These are phyloP conservation scores for Alectoris magna DNA, from an alignment of 2,797 vertebrate genomes.

Conservation along the genomic window DNA sequence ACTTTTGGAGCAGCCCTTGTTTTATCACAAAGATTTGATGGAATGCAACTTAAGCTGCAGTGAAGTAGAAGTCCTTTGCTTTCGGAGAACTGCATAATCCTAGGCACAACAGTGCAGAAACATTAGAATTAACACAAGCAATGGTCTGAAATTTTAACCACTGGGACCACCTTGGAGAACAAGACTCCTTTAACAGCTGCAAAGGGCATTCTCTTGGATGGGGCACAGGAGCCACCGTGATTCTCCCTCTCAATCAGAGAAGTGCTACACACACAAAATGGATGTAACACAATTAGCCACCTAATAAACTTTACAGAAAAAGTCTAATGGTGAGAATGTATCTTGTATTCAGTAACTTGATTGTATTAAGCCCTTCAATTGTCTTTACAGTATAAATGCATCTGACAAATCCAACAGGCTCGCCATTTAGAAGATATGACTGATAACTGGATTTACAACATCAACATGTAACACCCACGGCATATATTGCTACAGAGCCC, in stretches of 20 bases:
- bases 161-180: neutral
- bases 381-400: neutral
- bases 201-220: neutral
- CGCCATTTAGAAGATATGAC: neutral
- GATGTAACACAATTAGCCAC: neutral
- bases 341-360: neutral
- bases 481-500: conserved; percentile 7
- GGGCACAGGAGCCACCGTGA: neutral
- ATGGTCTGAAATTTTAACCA: neutral
- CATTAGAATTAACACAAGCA: rapidly evolving
- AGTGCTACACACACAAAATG: neutral
- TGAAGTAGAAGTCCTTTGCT: neutral
- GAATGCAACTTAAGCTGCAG: neutral
- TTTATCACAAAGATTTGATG: neutral
- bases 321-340: neutral
- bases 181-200: neutral
- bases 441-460: neutral
- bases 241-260: neutral
- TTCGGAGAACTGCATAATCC: neutral
- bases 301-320: neutral
- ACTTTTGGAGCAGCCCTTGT: neutral
- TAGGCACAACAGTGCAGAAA: neutral
- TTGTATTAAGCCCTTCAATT: neutral
- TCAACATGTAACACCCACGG: neutral
- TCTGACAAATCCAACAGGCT: neutral